phyloP scores from a whole-genome alignment of 2,797 vertebrate genomes.

The Phyllotis vaccarum region DNA sequence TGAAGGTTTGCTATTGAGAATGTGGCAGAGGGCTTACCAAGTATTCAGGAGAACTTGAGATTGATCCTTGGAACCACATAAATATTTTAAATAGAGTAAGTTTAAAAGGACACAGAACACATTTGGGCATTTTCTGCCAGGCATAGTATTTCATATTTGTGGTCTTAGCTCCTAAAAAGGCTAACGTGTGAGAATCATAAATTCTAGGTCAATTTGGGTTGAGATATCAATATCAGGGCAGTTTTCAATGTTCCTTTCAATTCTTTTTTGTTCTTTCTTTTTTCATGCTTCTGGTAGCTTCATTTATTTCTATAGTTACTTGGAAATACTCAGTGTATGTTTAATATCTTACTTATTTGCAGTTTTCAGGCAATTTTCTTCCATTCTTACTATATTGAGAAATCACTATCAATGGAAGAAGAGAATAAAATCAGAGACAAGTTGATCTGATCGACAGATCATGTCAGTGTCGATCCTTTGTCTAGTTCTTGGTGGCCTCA shows the following conservation, averaged over 20 bases:
- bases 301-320: slow-evolving; percentile 21
- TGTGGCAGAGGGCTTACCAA: not conserved
- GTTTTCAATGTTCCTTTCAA: not conserved
- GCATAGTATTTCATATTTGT: not conserved
- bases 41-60: not conserved
- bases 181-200: not conserved
- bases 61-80: too few species aligned
- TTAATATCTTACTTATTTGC: slow-evolving; percentile 15
- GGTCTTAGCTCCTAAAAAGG: not conserved
- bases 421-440: not conserved
- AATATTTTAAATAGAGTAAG: not conserved
- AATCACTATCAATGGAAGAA: not conserved
- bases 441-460: not conserved
- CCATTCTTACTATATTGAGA: not conserved
- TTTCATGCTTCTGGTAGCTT: not conserved
- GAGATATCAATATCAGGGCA: not conserved
- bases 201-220: not conserved
- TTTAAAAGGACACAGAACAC: not conserved
- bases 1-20: not conserved
- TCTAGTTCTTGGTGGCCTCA: not conserved
- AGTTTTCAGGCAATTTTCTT: not conserved
- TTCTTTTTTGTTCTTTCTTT: not conserved
- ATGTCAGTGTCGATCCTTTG: not conserved
- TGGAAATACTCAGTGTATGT: not conserved
- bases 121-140: not conserved